phyloP scores from a whole-genome alignment of 2,113 vertebrate genomes.

The Limnothrissa miodon region DNA sequence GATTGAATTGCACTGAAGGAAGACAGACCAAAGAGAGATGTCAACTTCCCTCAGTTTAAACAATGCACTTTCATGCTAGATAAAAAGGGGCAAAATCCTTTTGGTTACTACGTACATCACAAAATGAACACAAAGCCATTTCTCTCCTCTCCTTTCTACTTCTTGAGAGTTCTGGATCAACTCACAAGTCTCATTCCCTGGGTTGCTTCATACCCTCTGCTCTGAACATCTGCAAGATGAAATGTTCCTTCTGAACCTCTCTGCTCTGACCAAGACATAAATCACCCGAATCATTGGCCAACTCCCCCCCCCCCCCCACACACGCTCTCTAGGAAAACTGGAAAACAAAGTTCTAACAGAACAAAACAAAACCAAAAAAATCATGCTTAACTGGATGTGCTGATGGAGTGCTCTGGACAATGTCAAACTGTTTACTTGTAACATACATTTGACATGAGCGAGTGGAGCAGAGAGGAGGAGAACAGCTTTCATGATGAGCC shows the following conservation, averaged over 20 bases:
- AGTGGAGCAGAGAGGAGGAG: not conserved
- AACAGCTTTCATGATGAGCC: not conserved
- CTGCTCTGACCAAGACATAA: conserved; percentile 36
- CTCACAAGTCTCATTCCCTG: not conserved
- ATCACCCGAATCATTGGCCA: conserved; percentile 20
- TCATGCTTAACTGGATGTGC: not conserved
- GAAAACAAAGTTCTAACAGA: not conserved
- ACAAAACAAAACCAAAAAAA: not conserved
- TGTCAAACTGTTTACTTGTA: not conserved
- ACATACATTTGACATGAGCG: not conserved
- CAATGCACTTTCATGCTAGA: not conserved
- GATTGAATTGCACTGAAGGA: not conserved
- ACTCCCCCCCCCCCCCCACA: conserved; percentile 29
- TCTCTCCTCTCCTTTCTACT: not conserved
- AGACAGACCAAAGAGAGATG: not conserved
- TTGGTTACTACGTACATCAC: not conserved
- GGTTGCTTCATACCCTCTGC: not conserved
- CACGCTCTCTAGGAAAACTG: conserved; percentile 39
- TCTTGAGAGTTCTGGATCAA: not conserved
- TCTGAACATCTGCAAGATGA: not conserved
- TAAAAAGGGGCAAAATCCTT: not conserved
- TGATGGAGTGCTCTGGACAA: not conserved
- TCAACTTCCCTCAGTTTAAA: not conserved
- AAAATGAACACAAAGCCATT: not conserved
- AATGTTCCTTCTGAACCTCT: conserved; percentile 2